Base-by-base conservation (phyloP, 2,113 vertebrate genomes). In the Tetraodon nigroviridis region DNA sequence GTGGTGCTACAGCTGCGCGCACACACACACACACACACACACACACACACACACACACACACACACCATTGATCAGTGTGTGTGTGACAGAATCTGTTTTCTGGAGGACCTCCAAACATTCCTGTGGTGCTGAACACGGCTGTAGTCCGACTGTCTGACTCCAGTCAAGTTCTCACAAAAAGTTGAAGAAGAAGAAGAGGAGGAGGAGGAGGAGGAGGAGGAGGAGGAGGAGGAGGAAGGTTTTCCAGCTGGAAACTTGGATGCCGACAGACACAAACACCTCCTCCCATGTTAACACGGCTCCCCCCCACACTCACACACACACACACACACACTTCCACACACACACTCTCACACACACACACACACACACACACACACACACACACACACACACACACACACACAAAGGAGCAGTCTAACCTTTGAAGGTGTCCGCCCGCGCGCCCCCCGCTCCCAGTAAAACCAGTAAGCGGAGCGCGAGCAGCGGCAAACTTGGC, bases 211-310 rank as follows among this genome's bases (percentile, higher is more conserved):
- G 50, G 7, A 29, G 14, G 12, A 29, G 3, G 11, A 24, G 48
- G 10, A 50, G 48, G 2, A 47, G 40, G 21, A 45, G 14, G 16
- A 59, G 41, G 50, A 29, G 70, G 64, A 71, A 61, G 58, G 75
- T 80, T 82, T 84, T 79, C 75, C 75, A 45, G 66, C 61, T 83
- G 79, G 79, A 80, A 83, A 85, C 78, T 85, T 83, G 78, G 78
- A 85, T 64, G 49, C 70, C 67, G 47, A 75, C 68, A 37, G 62
- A 61, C 47, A 29, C 70, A n/a, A 6, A 45, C 1, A 16, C 13
- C 44, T 16, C 14, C 72, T 74, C 72, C 68, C 59, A 48, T 58
- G 52, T 57, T 42, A 44, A 7, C 48, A 6, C 27, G 13, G 2
- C 47, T 0, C 50, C 1, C 29, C 22, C 7, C 7, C 32, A n/a